Conservation (phyloP, 2,797 vertebrate species). For the Myotis planiceps region DNA sequence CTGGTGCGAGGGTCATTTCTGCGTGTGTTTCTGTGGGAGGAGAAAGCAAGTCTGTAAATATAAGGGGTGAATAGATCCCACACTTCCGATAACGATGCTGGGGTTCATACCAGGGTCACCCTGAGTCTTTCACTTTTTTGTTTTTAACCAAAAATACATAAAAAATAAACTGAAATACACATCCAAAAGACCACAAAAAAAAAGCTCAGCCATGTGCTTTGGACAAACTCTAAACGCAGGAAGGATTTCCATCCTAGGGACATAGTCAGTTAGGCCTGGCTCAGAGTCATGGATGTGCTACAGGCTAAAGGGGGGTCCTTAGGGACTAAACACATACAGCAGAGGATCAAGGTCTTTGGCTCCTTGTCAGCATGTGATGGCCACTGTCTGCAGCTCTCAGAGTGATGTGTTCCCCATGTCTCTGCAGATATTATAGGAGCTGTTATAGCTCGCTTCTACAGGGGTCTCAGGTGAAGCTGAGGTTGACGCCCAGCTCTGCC, state of each 20-base stretch:
- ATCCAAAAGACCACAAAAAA: background rate
- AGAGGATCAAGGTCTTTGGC: background rate
- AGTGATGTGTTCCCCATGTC: background rate
- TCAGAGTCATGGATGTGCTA: background rate
- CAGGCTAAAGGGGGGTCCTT: background rate
- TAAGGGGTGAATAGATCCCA: background rate
- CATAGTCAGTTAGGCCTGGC: background rate
- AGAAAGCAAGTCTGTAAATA: background rate
- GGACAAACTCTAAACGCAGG: background rate
- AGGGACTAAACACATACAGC: background rate
- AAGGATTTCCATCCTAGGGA: background rate
- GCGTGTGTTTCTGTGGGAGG: constrained; percentile 61
- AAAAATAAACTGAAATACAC: constrained; percentile 8
- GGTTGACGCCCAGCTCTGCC: background rate
- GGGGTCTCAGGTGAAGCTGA: background rate
- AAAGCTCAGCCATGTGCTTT: background rate
- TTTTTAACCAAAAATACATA: background rate
- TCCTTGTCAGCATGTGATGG: background rate
- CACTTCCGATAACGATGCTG: background rate
- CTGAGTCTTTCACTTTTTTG: background rate
- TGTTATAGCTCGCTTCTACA: background rate
- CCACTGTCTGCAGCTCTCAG: background rate
- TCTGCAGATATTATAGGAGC: background rate
- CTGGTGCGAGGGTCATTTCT: constrained; percentile 50
- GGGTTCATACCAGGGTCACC: background rate